These are phyloP conservation scores for Leptopilina syphax DNA, from an alignment of 2,888 invertebrate species.

Conservation along the genomic window DNA sequence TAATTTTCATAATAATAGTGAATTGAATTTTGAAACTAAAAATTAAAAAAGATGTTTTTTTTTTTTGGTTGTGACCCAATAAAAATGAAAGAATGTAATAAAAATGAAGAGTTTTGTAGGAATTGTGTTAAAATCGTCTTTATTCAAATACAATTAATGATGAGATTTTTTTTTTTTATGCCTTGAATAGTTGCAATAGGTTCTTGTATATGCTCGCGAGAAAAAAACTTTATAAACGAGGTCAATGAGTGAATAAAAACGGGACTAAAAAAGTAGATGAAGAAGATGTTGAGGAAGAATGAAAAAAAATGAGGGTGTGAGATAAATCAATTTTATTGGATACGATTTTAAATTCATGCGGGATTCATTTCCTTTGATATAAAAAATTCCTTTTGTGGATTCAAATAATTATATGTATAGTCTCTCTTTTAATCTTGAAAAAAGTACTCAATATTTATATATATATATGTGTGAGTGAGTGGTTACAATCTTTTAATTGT, in stretches of 20 bases:
- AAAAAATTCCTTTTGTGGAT: background rate
- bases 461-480: too few species aligned
- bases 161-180: background rate
- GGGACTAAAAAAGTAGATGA: slow-evolving; percentile 13
- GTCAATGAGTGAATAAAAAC: slow-evolving; percentile 8
- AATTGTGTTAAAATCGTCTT: background rate
- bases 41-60: too few species aligned
- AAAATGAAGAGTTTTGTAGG: background rate
- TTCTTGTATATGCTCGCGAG: background rate
- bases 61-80: too few species aligned
- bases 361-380: background rate
- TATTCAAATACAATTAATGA: background rate
- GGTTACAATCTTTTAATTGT: background rate
- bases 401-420: background rate
- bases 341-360: background rate
- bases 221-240: slow-evolving; percentile 1
- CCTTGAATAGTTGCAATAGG: background rate
- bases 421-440: background rate
- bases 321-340: slow-evolving; percentile 36
- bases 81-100: too few species aligned
- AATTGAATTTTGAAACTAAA: too few species aligned
- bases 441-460: background rate
- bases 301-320: slow-evolving; percentile 21
- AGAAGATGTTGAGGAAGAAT: slow-evolving; percentile 2
- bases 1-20: too few species aligned